Conservation (phyloP, 2,113 vertebrate species). For the Tragelaphus buxtoni region DNA sequence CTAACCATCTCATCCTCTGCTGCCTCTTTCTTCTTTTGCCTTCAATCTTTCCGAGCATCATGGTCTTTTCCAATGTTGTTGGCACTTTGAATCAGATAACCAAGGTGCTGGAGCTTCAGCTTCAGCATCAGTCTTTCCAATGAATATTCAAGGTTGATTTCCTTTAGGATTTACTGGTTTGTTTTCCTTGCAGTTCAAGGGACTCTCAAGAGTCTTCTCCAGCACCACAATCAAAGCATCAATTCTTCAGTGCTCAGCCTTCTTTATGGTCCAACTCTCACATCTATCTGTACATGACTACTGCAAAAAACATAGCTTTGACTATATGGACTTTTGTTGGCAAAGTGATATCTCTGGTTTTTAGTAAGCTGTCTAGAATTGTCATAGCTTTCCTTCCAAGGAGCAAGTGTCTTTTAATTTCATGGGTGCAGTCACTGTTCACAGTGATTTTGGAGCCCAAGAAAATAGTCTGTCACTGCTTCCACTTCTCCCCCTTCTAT, state of each 20-base stretch:
- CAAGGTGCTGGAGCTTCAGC: background rate
- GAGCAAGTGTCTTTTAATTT: background rate
- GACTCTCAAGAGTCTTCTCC: background rate
- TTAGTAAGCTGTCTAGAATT: background rate
- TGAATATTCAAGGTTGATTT: background rate
- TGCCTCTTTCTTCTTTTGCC: background rate
- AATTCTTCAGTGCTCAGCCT: background rate
- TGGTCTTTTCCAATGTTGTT: background rate
- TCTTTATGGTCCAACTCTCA: background rate
- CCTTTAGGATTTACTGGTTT: background rate
- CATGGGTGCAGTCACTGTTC: background rate
- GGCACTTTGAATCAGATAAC: background rate
- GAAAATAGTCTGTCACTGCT: background rate
- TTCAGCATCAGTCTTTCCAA: background rate
- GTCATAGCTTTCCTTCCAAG: background rate
- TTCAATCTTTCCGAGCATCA: background rate
- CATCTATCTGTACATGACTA: background rate
- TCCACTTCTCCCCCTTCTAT: background rate
- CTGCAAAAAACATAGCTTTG: background rate
- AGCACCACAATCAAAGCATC: background rate
- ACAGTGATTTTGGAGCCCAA: background rate
- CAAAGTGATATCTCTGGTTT: background rate
- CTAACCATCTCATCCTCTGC: background rate
- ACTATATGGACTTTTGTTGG: background rate
- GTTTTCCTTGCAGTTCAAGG: background rate